Base-by-base conservation (phyloP, 2,888 invertebrate species). In the Thera britannica region DNA sequence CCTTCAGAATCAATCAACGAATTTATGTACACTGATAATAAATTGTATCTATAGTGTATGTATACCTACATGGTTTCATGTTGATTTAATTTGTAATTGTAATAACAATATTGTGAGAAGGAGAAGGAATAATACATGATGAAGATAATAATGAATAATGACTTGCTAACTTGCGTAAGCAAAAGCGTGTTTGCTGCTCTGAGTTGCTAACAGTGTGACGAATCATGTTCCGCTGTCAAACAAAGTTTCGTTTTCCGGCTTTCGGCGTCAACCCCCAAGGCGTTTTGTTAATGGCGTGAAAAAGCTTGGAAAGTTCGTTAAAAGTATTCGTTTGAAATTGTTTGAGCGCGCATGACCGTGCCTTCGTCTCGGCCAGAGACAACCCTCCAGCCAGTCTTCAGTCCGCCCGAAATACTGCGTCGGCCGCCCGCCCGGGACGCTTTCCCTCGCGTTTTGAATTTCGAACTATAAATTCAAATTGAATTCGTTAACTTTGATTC, bases 331-430 rank as follows among this genome's bases (percentile, higher is more conserved):
- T 77, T 83, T 66, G 73, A 79, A 80, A 77, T 81, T 62, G 74
- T 67, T 70, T 65, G 71, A 83, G 76, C 77, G 89, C 89, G 89
- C 92, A 92, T 90, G 90, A 87, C 80, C 87, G 87, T 79, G 70
- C 74, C 79, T 75, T 73, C 75, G 76, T 72, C 75, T 61, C 62
- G 49, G 76, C 81, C 89, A 90, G 81, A 76, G 81, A 80, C 79
- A 87, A 79, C 84, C 83, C 87, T 89, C 84, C 44, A 60, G 56
- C 12, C 38, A 56, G 36, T 62, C 60, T 60, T 64, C 91, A 92
- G 92, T 92, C 82, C 83, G 82, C 72, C 87, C 88, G 86, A 84
- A 90, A 87, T 83, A 82, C 79, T 81, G 83, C 75, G 82, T 79
- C 74, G 87, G 80, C 79, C 87, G 88, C 88, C 85, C 92, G 92